A percentile compares a stretch with the other conserved stretches of the same genome.
These are phyloP conservation scores for Drosophila pruinosa DNA, from an alignment of 1,140 invertebrate genomes.

Conservation along the genomic window DNA sequence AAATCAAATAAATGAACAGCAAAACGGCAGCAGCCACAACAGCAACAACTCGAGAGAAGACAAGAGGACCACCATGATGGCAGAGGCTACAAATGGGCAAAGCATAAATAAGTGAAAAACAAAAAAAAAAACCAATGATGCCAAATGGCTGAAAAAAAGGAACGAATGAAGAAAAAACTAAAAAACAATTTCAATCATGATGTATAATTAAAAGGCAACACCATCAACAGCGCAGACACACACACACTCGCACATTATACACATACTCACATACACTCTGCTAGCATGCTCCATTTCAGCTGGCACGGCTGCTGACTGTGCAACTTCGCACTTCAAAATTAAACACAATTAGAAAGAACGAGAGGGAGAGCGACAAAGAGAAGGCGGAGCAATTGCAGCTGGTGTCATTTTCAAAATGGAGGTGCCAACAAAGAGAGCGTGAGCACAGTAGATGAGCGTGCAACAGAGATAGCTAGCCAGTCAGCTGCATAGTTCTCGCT, in stretches of 20 bases:
- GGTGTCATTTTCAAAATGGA: constrained; percentile 82
- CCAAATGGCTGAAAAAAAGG: constrained; percentile 54
- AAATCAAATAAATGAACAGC: constrained; percentile 73
- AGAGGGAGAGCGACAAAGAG: constrained; percentile 15
- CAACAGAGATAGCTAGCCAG: constrained; percentile 30
- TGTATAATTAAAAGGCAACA: constrained; percentile 80
- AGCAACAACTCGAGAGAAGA: constrained; percentile 47
- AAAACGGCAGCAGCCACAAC: constrained; percentile 59
- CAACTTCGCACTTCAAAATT: constrained; percentile 80
- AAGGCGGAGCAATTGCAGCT: constrained; percentile 62
- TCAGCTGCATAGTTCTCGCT: constrained; percentile 3
- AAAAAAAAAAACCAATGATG: constrained; percentile 65
- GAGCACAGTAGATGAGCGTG: not conserved
- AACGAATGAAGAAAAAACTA: constrained; percentile 28
- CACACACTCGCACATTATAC: not conserved
- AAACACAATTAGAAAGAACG: constrained; percentile 64
- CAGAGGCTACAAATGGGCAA: constrained; percentile 74
- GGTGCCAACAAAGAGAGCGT: constrained; percentile 56
- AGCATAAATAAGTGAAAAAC: constrained; percentile 63
- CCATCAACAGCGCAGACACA: constrained; percentile 11
- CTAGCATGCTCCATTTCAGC: constrained; percentile 45
- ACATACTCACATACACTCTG: constrained; percentile 1
- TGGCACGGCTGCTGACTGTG: constrained; percentile 60
- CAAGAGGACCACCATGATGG: constrained; percentile 78
- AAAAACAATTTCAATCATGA: constrained; percentile 79